A percentile compares a stretch with the other conserved stretches of the same genome.
phyloP scores from a whole-genome alignment of 2,113 vertebrate genomes.

The Anhinga rufa region DNA sequence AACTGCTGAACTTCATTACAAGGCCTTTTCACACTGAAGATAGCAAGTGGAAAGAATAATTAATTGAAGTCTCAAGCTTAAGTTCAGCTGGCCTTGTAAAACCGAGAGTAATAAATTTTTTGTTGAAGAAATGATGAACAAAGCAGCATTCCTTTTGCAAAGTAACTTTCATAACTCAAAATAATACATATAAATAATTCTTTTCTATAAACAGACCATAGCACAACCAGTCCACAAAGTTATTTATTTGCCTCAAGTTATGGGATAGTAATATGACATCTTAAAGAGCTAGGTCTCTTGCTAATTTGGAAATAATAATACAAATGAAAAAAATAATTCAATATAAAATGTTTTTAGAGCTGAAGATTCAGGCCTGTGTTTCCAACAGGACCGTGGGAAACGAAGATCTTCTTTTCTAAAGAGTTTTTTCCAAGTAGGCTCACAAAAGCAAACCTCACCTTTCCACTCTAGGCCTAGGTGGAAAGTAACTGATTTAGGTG shows the following conservation, averaged over 20 bases:
- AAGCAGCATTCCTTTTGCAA: not conserved
- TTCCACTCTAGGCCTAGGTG: not conserved
- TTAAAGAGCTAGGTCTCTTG: not conserved
- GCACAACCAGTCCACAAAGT: not conserved
- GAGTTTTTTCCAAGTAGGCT: not conserved
- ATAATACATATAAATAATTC: not conserved
- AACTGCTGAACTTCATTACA: not conserved
- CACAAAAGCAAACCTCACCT: not conserved
- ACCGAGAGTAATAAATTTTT: not conserved
- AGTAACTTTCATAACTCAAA: not conserved
- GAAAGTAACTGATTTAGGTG: not conserved
- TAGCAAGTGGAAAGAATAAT: not conserved
- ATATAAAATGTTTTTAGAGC: not conserved
- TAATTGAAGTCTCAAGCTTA: not conserved
- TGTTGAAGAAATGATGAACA: not conserved
- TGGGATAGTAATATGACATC: not conserved
- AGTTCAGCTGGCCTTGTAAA: conserved; percentile 12
- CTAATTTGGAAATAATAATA: not conserved
- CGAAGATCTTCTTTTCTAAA: not conserved
- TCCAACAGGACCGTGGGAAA: not conserved
- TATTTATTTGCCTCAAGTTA: not conserved
- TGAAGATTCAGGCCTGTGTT: not conserved
- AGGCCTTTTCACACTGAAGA: not conserved
- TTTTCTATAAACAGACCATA: not conserved
- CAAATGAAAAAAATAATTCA: not conserved